phyloP scores from a whole-genome alignment of 2,888 invertebrate genomes.

The Chloroclysta siterata region DNA sequence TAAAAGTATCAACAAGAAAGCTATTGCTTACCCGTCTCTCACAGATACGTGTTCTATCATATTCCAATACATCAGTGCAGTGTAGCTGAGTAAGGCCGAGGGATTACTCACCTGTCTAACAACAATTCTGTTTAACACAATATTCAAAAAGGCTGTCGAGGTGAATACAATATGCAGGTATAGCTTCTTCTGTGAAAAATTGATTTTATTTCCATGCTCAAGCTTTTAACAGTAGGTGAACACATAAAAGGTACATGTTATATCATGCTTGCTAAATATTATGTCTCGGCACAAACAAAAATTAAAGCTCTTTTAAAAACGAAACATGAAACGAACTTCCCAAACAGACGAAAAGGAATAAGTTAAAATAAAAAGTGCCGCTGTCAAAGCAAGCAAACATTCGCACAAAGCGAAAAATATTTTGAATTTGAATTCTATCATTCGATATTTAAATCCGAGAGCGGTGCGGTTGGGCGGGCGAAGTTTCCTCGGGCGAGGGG shows the following conservation, averaged over 20 bases:
- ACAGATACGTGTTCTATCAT: constrained; percentile 19
- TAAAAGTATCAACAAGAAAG: no score
- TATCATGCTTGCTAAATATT: no score
- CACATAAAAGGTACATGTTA: no score
- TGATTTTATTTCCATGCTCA: no score
- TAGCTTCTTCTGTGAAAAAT: background rate
- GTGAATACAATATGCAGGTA: no score
- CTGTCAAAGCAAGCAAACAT: constrained; percentile 70
- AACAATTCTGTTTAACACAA: constrained; percentile 11
- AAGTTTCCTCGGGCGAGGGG: constrained; percentile 61
- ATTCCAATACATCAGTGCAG: constrained; percentile 36
- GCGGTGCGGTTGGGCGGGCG: constrained; percentile 69
- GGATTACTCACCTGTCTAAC: constrained; percentile 21
- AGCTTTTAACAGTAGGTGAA: no score
- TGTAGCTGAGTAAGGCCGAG: constrained; percentile 1
- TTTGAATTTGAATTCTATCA: constrained; percentile 83
- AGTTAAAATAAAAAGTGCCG: constrained; percentile 42
- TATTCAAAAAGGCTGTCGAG: constrained; percentile 4
- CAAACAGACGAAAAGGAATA: constrained; percentile 26
- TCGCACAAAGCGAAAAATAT: constrained; percentile 73
- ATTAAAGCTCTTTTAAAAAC: background rate
- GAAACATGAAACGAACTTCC: constrained; percentile 9
- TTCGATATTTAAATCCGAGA: constrained; percentile 82
- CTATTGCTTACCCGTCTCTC: constrained; percentile 7
- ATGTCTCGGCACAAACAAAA: background rate